Percentiles rank a stretch among this genome's conserved stretches.
Conservation (phyloP, 2,888 invertebrate species). For the Apotomis turbidana region DNA sequence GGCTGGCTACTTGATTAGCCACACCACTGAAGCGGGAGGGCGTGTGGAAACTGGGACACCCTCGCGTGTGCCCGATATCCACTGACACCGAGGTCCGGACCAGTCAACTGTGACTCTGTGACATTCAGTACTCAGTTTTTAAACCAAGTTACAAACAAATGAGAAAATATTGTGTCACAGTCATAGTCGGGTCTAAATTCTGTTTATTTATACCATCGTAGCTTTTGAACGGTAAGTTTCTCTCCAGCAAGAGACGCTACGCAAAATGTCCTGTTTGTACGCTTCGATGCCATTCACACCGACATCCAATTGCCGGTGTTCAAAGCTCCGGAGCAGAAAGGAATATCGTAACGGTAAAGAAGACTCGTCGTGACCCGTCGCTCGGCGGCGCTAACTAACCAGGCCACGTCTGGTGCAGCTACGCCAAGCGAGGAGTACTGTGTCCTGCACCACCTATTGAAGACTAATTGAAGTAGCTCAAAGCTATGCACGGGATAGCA, state of each 20-base stretch:
- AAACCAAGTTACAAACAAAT: too few relatives aligned
- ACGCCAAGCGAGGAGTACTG: too few relatives aligned
- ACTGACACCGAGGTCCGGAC: not conserved
- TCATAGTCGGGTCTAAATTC: too few relatives aligned
- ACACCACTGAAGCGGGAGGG: conserved; percentile 2
- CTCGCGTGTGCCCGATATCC: not conserved
- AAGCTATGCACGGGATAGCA: too few relatives aligned
- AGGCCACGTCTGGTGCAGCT: not conserved
- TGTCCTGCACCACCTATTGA: too few relatives aligned
- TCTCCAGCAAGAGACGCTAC: too few relatives aligned
- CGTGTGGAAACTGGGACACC: conserved; percentile 7
- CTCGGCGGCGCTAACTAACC: conserved; percentile 1
- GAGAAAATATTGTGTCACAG: too few relatives aligned
- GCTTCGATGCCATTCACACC: not conserved
- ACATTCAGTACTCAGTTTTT: too few relatives aligned
- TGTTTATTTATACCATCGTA: too few relatives aligned
- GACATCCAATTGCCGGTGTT: not conserved
- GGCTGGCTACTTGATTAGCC: not conserved
- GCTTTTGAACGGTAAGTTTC: not conserved
- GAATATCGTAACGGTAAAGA: conserved; percentile 2
- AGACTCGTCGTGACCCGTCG: not conserved
- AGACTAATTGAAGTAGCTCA: too few relatives aligned
- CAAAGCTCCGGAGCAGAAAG: not conserved
- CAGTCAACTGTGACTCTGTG: not conserved
- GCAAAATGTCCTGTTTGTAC: not conserved